phyloP scores from a whole-genome alignment of 2,797 vertebrate species.

The Taenioides sp. region DNA sequence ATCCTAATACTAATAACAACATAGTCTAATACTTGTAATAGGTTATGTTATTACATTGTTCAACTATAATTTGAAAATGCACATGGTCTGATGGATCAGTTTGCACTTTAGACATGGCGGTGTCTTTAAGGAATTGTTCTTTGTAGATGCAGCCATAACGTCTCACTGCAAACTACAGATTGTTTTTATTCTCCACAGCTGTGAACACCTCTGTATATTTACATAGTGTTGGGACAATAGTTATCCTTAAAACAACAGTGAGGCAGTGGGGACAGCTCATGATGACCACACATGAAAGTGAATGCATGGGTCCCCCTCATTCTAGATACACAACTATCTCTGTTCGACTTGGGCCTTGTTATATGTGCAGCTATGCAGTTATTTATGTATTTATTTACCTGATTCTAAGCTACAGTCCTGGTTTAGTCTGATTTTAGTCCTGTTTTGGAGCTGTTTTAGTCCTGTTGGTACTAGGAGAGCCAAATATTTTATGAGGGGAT shows the following conservation, averaged over 20 bases:
- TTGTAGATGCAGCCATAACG: slow-evolving; percentile 18
- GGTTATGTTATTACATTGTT: neutral
- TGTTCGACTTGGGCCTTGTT: neutral
- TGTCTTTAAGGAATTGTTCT: neutral
- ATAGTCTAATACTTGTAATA: neutral
- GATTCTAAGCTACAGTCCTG: too few species aligned
- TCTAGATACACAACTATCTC: neutral
- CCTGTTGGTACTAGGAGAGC: neutral
- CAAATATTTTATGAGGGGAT: neutral
- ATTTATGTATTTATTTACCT: too few species aligned
- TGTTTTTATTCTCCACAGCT: slow-evolving; percentile 34
- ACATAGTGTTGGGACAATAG: slow-evolving; percentile 1
- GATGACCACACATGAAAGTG: neutral
- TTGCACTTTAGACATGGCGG: neutral
- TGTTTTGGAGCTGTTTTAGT: neutral
- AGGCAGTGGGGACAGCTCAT: neutral
- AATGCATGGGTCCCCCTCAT: neutral
- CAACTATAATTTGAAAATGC: neutral
- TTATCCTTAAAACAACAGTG: neutral
- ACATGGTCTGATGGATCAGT: neutral
- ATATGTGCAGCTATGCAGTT: too few species aligned
- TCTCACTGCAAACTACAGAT: slow-evolving; percentile 27
- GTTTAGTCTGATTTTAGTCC: too few species aligned
- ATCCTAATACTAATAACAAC: neutral
- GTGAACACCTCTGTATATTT: slow-evolving; percentile 17